Evolutionary conservation across 2,888 invertebrate species (phyloP).

Genomic region (Drosophila melanosoma): DNA sequence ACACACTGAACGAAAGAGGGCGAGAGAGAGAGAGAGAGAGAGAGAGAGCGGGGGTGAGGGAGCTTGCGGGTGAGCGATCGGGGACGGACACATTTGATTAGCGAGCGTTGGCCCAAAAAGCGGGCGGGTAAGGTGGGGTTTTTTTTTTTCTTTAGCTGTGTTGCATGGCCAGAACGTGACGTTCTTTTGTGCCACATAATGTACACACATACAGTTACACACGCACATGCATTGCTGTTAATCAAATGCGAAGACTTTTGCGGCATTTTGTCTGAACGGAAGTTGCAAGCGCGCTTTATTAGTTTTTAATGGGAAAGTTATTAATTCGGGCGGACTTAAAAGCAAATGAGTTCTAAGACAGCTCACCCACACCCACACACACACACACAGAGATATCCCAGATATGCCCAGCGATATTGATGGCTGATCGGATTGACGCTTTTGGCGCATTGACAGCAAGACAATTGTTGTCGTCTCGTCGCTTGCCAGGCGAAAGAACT

Average conservation of each 20-base stretch:
- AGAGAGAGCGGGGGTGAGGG: neutral
- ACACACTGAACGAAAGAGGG: slow-evolving; percentile 44
- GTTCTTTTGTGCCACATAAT: slow-evolving; percentile 65
- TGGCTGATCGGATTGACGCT: slow-evolving; percentile 60
- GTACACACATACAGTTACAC: slow-evolving; percentile 1
- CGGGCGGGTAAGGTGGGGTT: slow-evolving; percentile 34
- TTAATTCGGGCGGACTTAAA: slow-evolving; percentile 48
- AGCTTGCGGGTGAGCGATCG: slow-evolving; percentile 1
- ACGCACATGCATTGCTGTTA: slow-evolving; percentile 42
- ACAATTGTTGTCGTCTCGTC: slow-evolving; percentile 72
- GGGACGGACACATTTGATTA: slow-evolving; percentile 66
- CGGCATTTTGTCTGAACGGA: slow-evolving; percentile 60
- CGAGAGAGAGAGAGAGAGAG: neutral
- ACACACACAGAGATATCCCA: neutral
- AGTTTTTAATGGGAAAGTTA: slow-evolving; percentile 78
- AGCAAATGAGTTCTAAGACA: slow-evolving; percentile 50
- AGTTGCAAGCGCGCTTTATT: slow-evolving; percentile 72
- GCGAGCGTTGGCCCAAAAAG: slow-evolving; percentile 58
- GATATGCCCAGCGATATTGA: slow-evolving; percentile 30
- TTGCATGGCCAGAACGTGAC: slow-evolving; percentile 69
- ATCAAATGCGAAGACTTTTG: slow-evolving; percentile 67
- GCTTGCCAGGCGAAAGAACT: slow-evolving; percentile 62
- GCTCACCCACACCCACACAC: slow-evolving; percentile 13
- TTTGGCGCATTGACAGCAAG: slow-evolving; percentile 69
- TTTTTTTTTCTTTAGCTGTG: slow-evolving; percentile 22